Conservation (phyloP, 2,888 invertebrate species). For the Coremacera marginata region DNA sequence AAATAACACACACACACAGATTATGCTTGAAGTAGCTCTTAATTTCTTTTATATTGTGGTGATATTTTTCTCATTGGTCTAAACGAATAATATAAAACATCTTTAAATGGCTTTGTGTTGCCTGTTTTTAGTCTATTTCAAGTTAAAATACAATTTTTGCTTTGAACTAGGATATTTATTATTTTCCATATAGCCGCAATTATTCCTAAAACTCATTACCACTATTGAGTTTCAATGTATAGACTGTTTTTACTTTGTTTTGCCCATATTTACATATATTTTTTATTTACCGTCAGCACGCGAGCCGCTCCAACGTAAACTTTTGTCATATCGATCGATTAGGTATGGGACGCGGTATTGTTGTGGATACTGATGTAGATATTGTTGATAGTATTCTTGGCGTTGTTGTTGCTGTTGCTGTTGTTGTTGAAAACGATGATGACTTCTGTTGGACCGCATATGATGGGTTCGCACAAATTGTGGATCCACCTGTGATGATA, state of each 20-base stretch:
- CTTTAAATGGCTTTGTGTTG: too few species aligned
- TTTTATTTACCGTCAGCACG: constrained; percentile 49
- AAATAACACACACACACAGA: too few species aligned
- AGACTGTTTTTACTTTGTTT: neutral
- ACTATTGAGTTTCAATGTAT: neutral
- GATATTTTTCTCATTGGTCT: too few species aligned
- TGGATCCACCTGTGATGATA: constrained; percentile 67
- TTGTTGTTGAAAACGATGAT: constrained; percentile 65
- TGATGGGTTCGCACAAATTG: constrained; percentile 68
- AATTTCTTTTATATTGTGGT: too few species aligned
- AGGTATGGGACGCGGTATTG: constrained; percentile 60
- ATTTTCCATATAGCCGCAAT: too few species aligned
- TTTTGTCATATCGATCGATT: constrained; percentile 66
- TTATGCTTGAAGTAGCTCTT: too few species aligned
- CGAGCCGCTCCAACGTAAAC: constrained; percentile 61
- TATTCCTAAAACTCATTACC: too few species aligned
- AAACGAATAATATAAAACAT: too few species aligned
- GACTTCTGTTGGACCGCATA: constrained; percentile 62
- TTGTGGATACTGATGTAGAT: constrained; percentile 58
- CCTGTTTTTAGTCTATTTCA: too few species aligned
- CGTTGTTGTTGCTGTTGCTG: constrained; percentile 57
- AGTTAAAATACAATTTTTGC: too few species aligned
- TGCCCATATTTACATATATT: neutral
- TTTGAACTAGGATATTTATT: too few species aligned
- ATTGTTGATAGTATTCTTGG: constrained; percentile 57